Percentiles rank a stretch among this genome's conserved stretches.
These are phyloP conservation scores for Hippopotamyrus pictus DNA, from an alignment of 2,797 vertebrate species.

Conservation along the genomic window DNA sequence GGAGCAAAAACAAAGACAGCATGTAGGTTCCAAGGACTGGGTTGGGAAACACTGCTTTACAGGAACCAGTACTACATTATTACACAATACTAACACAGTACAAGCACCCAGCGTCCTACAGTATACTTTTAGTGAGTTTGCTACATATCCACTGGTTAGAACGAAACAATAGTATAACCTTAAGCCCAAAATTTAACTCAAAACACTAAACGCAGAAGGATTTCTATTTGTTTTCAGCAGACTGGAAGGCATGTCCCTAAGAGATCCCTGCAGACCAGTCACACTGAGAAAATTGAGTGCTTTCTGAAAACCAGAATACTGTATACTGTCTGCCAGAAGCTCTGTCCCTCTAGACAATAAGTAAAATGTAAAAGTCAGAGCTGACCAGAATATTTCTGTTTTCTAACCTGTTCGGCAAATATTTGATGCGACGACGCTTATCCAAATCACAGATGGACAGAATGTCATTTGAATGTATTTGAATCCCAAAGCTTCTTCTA, in stretches of 20 bases:
- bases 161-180: background rate
- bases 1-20: background rate
- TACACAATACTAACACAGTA: background rate
- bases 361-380: slow-evolving; percentile 12
- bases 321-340: background rate
- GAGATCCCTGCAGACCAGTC: background rate
- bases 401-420: background rate
- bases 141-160: background rate
- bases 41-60: background rate
- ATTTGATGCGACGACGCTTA: background rate
- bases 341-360: background rate
- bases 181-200: background rate
- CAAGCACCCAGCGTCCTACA: background rate
- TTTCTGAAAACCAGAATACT: slow-evolving; percentile 1
- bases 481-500: slow-evolving; percentile 16
- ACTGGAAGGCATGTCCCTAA: background rate
- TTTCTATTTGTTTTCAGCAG: background rate
- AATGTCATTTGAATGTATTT: slow-evolving; percentile 25
- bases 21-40: background rate
- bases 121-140: background rate
- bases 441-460: slow-evolving; percentile 30
- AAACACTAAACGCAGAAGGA: background rate
- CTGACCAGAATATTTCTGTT: background rate
- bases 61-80: background rate
- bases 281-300: background rate